A percentile compares a stretch with the other conserved stretches of the same genome.
These are phyloP conservation scores for Thamnophis elegans DNA, from an alignment of 2,797 vertebrate species.

Conservation along the genomic window DNA sequence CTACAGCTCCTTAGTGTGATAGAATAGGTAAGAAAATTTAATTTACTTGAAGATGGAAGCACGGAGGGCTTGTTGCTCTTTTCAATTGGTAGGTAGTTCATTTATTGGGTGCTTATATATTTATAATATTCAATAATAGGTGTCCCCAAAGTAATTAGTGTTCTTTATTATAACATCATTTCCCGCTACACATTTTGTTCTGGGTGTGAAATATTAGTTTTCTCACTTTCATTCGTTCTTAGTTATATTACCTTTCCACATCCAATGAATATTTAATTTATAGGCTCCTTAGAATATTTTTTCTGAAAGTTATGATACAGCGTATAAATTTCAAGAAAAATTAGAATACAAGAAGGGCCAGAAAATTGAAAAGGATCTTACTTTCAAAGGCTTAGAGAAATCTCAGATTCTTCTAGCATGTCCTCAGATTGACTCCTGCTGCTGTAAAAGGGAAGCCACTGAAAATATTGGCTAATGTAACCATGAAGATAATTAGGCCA, in stretches of 20 bases:
- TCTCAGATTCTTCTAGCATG: not conserved
- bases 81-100: not conserved
- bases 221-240: not conserved
- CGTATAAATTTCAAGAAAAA: no score
- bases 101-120: constrained; percentile 4
- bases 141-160: constrained; percentile 39
- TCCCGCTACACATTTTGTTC: constrained; percentile 37
- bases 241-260: not conserved
- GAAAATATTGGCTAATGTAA: not conserved
- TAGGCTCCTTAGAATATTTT: no score
- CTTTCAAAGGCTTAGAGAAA: not conserved
- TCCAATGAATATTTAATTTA: not conserved
- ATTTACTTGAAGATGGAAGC: not conserved
- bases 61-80: not conserved
- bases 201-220: not conserved
- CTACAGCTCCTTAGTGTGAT: not conserved
- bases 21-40: not conserved
- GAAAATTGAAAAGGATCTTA: not conserved
- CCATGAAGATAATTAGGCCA: not conserved
- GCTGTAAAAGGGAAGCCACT: not conserved
- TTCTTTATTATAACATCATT: constrained; percentile 1
- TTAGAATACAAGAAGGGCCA: no score
- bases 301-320: no score
- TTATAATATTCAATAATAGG: constrained; percentile 56
- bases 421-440: not conserved